Percentiles rank a stretch among this genome's conserved stretches.
phyloP scores from a whole-genome alignment of 2,888 invertebrate genomes.

The Tineola bisselliella region DNA sequence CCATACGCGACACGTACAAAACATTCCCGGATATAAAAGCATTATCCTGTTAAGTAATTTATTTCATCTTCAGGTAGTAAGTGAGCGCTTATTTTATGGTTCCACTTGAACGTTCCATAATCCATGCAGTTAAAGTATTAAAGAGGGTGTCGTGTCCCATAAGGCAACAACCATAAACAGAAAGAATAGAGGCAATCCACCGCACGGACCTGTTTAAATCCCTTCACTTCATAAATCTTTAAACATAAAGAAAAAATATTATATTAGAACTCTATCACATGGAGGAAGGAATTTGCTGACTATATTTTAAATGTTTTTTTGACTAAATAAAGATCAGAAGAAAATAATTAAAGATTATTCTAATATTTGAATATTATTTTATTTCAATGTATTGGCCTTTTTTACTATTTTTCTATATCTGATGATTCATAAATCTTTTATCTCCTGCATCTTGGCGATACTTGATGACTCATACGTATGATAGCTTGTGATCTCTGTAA shows the following conservation, averaged over 20 bases:
- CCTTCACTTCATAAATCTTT: constrained; percentile 42
- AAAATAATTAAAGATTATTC: too few species aligned
- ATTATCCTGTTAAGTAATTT: constrained; percentile 66
- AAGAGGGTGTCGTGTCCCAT: constrained; percentile 52
- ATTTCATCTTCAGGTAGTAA: constrained; percentile 61
- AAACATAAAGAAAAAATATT: constrained; percentile 15
- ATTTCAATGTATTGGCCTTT: too few species aligned
- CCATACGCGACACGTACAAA: constrained; percentile 61
- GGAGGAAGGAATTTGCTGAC: too few species aligned
- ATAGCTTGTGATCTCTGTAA: not conserved
- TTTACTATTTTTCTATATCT: not conserved
- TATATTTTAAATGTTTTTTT: too few species aligned
- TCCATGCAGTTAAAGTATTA: constrained; percentile 50
- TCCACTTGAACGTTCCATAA: constrained; percentile 62
- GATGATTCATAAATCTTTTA: not conserved
- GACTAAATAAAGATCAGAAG: too few species aligned
- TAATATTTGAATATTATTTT: too few species aligned
- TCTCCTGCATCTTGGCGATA: not conserved
- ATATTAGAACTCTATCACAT: not conserved
- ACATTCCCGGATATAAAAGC: constrained; percentile 61
- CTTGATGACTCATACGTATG: not conserved
- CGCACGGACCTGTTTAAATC: constrained; percentile 43
- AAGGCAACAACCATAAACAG: constrained; percentile 50
- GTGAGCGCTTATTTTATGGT: constrained; percentile 58
- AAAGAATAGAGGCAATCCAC: constrained; percentile 34